phyloP scores from a whole-genome alignment of 2,113 vertebrate genomes.

The Rhineura floridana region DNA sequence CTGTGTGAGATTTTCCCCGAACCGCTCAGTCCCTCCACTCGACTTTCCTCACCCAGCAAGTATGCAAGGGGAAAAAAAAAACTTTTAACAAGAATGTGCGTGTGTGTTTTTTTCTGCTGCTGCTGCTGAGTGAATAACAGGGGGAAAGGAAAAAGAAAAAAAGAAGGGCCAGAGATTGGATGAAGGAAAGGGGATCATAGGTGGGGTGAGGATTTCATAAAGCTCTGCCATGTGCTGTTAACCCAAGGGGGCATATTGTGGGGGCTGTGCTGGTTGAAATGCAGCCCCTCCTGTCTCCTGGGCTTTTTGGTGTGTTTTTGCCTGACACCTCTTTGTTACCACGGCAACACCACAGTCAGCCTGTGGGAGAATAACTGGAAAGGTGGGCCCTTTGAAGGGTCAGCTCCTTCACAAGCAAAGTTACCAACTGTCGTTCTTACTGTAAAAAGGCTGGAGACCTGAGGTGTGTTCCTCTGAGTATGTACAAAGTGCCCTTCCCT shows the following conservation, averaged over 20 bases:
- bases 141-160: conserved; percentile 33
- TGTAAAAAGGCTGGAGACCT: no score
- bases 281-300: background rate
- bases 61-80: conserved; percentile 69
- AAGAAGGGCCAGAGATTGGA: background rate
- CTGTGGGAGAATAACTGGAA: conserved; percentile 51
- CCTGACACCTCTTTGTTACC: conserved; percentile 53
- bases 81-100: conserved; percentile 69
- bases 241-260: background rate
- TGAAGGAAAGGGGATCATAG: accelerated
- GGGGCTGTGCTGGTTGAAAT: background rate
- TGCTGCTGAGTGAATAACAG: conserved; percentile 53
- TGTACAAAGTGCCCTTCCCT: background rate
- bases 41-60: conserved; percentile 73
- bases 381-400: background rate
- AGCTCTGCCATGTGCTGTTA: accelerated
- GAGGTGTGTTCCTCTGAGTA: background rate
- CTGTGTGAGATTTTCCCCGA: conserved; percentile 77
- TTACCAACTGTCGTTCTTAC: background rate
- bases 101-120: conserved; percentile 36
- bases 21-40: conserved; percentile 63
- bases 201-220: background rate
- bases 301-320: accelerated
- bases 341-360: conserved; percentile 33
- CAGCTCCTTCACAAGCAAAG: background rate